These are phyloP conservation scores for Rafetus swinhoei DNA, from an alignment of 2,113 vertebrate genomes.

Conservation along the genomic window DNA sequence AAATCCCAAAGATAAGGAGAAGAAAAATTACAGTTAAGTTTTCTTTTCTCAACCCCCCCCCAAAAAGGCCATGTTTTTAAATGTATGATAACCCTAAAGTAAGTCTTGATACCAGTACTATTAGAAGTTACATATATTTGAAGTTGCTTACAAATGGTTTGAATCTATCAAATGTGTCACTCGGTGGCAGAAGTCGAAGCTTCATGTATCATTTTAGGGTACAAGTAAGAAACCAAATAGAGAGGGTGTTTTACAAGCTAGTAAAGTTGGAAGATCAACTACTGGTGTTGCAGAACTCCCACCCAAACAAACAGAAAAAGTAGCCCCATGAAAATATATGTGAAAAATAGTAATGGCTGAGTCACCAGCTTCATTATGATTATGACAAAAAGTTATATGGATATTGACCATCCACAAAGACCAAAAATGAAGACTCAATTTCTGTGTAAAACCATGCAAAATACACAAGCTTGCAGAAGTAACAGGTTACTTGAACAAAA, in stretches of 20 bases:
- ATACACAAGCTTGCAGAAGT: neutral
- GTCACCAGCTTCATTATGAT: neutral
- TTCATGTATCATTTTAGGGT: neutral
- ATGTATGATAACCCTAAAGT: neutral
- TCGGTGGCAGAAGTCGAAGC: neutral
- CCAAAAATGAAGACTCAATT: fast-evolving
- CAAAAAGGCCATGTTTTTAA: neutral
- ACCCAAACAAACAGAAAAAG: neutral
- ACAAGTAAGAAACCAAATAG: no score
- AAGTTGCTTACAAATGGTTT: neutral
- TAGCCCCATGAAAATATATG: neutral
- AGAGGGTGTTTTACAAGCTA: neutral
- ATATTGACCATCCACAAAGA: neutral
- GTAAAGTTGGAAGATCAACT: neutral
- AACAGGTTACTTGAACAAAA: neutral
- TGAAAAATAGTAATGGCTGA: neutral
- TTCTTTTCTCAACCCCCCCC: neutral
- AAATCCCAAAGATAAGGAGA: neutral
- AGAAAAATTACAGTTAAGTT: neutral
- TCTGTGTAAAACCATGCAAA: neutral
- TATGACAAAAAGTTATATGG: neutral
- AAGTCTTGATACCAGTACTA: neutral
- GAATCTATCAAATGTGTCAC: neutral
- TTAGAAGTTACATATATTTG: neutral
- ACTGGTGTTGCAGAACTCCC: neutral